Conservation (phyloP, 2,888 invertebrate genomes). For the Mythimna albipuncta region DNA sequence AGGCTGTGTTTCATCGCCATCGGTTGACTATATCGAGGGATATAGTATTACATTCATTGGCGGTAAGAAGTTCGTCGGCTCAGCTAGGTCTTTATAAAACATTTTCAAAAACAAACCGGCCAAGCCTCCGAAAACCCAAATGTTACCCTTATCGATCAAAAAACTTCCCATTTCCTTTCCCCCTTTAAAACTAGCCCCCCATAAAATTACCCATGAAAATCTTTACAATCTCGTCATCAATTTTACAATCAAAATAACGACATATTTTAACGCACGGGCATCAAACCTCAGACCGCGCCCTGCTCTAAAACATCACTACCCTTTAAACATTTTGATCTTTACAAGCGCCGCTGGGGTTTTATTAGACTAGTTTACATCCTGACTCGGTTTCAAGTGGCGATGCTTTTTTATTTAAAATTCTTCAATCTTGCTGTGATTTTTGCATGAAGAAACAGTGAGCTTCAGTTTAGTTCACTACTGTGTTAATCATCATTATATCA, state of each 20-base stretch:
- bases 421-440: background rate
- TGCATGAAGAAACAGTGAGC: background rate
- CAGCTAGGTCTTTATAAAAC: no score
- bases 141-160: slow-evolving; percentile 34
- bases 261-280: slow-evolving; percentile 65
- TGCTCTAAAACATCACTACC: slow-evolving; percentile 65
- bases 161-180: slow-evolving; percentile 25
- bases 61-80: no score
- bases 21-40: no score
- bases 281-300: slow-evolving; percentile 64
- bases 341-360: slow-evolving; percentile 54
- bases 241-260: slow-evolving; percentile 70
- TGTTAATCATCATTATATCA: no score
- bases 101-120: no score
- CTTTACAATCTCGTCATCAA: slow-evolving; percentile 67
- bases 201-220: slow-evolving; percentile 67
- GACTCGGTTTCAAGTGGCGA: slow-evolving; percentile 26
- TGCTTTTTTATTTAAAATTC: background rate
- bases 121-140: background rate
- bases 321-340: slow-evolving; percentile 62
- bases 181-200: slow-evolving; percentile 59
- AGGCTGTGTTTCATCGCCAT: no score
- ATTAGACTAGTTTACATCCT: slow-evolving; percentile 44
- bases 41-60: no score
- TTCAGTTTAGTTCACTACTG: no score